A percentile compares a stretch with the other conserved stretches of the same genome.
Evolutionary conservation across 2,113 vertebrate species (phyloP).

Genomic region (Myrmecobius fasciatus): DNA sequence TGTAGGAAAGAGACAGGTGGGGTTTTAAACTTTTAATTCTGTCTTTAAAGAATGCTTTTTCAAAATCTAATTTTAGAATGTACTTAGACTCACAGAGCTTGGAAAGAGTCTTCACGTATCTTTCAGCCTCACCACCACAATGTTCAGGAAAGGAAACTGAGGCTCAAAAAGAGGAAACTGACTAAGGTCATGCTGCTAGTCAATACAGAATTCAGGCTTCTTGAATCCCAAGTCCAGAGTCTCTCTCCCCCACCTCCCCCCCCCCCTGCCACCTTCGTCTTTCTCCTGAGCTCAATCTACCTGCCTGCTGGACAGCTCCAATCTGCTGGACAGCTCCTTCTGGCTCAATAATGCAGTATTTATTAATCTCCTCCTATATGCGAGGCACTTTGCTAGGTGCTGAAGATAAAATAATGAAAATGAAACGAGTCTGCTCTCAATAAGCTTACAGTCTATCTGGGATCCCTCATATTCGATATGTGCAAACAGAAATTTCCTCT

Average conservation of each 20-base stretch:
- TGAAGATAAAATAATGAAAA: not conserved
- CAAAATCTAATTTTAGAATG: conserved; percentile 7
- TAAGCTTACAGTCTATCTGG: not conserved
- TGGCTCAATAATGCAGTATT: not conserved
- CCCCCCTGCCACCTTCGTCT: too few species aligned
- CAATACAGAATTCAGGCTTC: not conserved
- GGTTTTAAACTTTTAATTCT: conserved; percentile 3
- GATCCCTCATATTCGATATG: not conserved
- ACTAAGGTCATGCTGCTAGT: not conserved
- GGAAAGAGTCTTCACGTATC: not conserved
- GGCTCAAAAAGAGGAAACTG: not conserved
- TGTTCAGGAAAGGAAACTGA: not conserved
- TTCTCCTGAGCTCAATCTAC: not conserved
- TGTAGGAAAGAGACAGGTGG: not conserved
- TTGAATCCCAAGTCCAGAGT: not conserved
- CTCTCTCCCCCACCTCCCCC: not conserved
- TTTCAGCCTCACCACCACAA: not conserved
- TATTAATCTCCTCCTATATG: not conserved
- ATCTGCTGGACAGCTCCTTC: not conserved
- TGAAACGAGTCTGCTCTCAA: not conserved
- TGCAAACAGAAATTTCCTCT: not conserved
- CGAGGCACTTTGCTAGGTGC: not conserved
- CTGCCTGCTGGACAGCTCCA: not conserved
- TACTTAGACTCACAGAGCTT: not conserved
- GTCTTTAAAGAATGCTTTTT: conserved; percentile 1